A percentile compares a stretch with the other conserved stretches of the same genome.
Evolutionary conservation across 2,113 vertebrate genomes (phyloP).

Genomic region (Laticauda colubrina): DNA sequence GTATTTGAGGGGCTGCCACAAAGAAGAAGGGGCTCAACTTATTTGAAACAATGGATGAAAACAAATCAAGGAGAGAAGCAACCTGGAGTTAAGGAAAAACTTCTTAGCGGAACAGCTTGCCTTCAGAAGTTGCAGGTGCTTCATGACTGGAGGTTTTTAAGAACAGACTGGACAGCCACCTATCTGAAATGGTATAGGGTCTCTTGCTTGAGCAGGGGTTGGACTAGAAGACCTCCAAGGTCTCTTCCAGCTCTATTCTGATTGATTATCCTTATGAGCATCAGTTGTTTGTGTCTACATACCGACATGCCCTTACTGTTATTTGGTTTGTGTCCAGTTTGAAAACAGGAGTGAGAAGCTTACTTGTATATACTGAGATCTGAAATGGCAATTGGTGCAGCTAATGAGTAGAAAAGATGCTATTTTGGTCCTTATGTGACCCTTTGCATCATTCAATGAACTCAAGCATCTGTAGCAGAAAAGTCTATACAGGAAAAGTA

Average conservation of each 20-base stretch:
- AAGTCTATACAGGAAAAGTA: neutral
- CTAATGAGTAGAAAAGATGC: neutral
- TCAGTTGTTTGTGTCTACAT: neutral
- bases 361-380: neutral
- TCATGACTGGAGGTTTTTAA: neutral
- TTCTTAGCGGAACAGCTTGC: neutral
- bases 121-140: neutral
- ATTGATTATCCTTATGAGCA: neutral
- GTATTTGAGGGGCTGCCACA: neutral
- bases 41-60: neutral
- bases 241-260: neutral
- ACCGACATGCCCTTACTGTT: neutral
- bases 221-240: neutral
- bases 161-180: neutral
- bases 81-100: neutral
- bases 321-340: neutral
- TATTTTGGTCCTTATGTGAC: neutral
- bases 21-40: neutral
- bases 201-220: neutral
- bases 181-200: neutral
- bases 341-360: neutral
- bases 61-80: neutral
- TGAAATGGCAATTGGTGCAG: neutral
- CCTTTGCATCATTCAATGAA: neutral
- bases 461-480: neutral